phyloP scores from a whole-genome alignment of 1,140 invertebrate species.

The Tigriopus japonicus region DNA sequence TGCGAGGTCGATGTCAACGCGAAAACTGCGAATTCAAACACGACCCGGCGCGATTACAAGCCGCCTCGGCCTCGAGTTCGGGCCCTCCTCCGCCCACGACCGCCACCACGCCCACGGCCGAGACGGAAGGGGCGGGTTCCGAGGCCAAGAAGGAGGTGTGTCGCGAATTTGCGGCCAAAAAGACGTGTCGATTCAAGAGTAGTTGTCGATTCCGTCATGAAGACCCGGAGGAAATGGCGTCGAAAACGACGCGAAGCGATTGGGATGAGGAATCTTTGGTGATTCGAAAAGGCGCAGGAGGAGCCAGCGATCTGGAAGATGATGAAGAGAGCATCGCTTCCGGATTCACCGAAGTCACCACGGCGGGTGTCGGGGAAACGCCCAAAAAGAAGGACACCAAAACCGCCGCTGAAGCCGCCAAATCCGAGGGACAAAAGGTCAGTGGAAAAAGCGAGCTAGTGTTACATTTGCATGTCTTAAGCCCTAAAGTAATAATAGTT shows the following conservation, averaged over 20 bases:
- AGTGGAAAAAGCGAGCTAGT: no score
- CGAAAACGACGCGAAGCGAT: neutral
- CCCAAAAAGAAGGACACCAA: no score
- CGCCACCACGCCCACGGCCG: neutral
- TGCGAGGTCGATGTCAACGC: constrained; percentile 3
- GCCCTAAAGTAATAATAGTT: no score
- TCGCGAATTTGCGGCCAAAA: neutral
- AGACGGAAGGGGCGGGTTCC: no score
- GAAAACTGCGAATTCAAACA: constrained; percentile 10
- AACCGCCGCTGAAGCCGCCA: no score
- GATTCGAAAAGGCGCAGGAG: neutral
- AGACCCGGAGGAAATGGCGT: neutral
- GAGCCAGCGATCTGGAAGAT: neutral
- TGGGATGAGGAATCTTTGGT: neutral
- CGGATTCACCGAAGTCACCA: neutral
- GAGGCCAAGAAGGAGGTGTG: neutral
- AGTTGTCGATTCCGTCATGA: constrained; percentile 4
- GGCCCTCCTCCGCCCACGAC: neutral
- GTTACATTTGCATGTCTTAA: no score
- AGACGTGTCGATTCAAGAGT: neutral
- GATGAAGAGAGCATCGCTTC: neutral
- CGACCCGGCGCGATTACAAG: neutral
- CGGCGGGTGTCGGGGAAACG: no score
- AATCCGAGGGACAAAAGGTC: no score
- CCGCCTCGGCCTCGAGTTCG: neutral